phyloP scores from a whole-genome alignment of 1,140 invertebrate species.

The Sesamia nonagrioides region DNA sequence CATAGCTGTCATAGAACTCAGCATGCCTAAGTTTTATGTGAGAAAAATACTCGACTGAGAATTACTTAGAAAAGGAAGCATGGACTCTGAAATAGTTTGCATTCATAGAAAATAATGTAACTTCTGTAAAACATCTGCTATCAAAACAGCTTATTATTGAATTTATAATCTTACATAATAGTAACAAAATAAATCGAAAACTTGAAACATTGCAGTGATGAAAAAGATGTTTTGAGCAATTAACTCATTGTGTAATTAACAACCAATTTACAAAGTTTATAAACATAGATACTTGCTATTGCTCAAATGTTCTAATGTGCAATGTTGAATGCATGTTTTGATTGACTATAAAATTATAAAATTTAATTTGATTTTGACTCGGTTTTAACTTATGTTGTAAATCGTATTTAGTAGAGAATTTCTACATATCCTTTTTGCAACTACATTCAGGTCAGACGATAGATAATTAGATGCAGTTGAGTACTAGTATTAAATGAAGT shows the following conservation, averaged over 20 bases:
- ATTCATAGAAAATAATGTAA: not conserved
- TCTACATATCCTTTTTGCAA: too few relatives aligned
- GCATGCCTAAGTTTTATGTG: not conserved
- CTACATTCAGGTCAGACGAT: too few relatives aligned
- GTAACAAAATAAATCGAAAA: not conserved
- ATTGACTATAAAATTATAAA: too few relatives aligned
- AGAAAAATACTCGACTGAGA: constrained; percentile 22
- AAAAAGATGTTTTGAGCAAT: constrained; percentile 4
- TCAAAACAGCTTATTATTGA: not conserved
- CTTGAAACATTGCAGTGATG: not conserved
- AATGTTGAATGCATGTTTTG: too few relatives aligned
- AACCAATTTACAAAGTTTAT: not conserved
- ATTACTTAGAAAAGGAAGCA: constrained; percentile 18
- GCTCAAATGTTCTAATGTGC: too few relatives aligned
- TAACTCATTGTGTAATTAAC: not conserved
- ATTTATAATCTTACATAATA: not conserved
- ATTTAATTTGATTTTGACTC: too few relatives aligned
- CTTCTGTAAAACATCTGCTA: not conserved
- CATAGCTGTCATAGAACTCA: too few relatives aligned
- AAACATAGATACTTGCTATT: not conserved
- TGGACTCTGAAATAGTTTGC: not conserved
- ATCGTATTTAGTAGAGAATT: too few relatives aligned
- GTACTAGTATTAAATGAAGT: too few relatives aligned
- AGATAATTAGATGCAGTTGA: too few relatives aligned
- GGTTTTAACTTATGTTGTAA: too few relatives aligned